These are phyloP conservation scores for Phymanthus crucifer DNA, from an alignment of 92 coral and sea anemone species.

Conservation along the genomic window DNA sequence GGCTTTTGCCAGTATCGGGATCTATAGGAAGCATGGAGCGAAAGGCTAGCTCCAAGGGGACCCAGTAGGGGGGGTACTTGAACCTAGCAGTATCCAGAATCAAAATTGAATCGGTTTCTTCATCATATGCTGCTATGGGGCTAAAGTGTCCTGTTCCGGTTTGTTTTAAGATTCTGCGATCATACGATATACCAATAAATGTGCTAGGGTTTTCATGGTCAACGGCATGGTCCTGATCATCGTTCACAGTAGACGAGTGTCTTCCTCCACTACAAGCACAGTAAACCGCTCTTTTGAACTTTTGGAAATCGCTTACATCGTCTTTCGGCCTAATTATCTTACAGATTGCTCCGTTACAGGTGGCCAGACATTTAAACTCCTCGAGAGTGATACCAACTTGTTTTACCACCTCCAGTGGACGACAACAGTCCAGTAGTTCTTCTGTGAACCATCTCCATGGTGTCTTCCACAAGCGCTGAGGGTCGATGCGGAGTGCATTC, in stretches of 20 bases:
- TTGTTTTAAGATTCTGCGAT: conserved; percentile 67
- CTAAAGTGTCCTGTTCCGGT: conserved; percentile 92
- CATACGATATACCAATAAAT: conserved; percentile 63
- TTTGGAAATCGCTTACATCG: conserved; percentile 26
- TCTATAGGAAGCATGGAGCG: conserved; percentile 76
- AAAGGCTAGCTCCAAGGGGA: conserved; percentile 69
- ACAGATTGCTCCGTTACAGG: conserved; percentile 82
- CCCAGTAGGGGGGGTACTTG: conserved; percentile 95
- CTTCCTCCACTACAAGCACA: conserved; percentile 59
- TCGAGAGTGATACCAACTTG: conserved; percentile 76
- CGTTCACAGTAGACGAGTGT: not conserved
- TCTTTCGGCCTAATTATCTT: conserved; percentile 61
- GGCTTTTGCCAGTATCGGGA: conserved; percentile 66
- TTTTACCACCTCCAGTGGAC: conserved; percentile 74
- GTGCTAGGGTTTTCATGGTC: conserved; percentile 61
- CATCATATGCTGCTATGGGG: conserved; percentile 86
- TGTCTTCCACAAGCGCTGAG: conserved; percentile 86
- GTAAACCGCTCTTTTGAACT: conserved; percentile 49
- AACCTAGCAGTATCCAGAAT: conserved; percentile 91
- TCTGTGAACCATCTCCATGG: conserved; percentile 97
- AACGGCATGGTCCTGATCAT: not conserved
- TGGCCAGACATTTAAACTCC: conserved; percentile 79
- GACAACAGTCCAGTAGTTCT: conserved; percentile 81
- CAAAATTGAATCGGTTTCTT: conserved; percentile 70
- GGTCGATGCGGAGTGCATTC: conserved; percentile 89